Evolutionary conservation across 1,140 invertebrate genomes (phyloP), one percentile per base, ranked within the genome.

Genomic region (Lepidurus apus): DNA sequence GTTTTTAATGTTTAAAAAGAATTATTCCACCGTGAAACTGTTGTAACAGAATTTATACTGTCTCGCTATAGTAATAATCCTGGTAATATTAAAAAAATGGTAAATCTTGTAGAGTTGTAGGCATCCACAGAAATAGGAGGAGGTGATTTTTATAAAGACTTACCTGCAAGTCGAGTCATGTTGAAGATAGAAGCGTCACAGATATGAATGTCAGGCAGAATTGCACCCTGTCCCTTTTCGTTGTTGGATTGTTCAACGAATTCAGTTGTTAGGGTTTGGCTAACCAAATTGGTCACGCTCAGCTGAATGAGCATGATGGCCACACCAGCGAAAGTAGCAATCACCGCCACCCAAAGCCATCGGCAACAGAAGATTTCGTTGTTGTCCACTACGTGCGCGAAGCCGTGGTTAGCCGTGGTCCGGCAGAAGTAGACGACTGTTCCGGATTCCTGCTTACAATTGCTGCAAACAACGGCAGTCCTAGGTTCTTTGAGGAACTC

Each of bases 201-300:
- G 6, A 79, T 74, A 43, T 79, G 78, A 26, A 79, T 79, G 11
- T 74, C 74, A 7, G 78, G 78, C 21, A 79, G 43, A 45, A 45
- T 24, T 74, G 8, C 21, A 65, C 17, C 21, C 0, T 13, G 1
- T 9, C 53, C 53, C 34, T 34, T 21, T 7, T 17, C 53, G 6
- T 65, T 21, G 47, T 65, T 8, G 6, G 21, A 13, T 65, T 21
- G 53, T 8, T 65, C 53, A 5, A 65, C 17, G 13, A 65, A 65
- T 65, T 65, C 53, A 17, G 17, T 65, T 34, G 53, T 17, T 65
- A 13, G 21, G 53, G 17, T 65, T 65, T 13, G 8, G 21, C 13
- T 65, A n/a, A 17, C 17, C 7, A 65, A 65, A 21, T 17, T 65
- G 17, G 1, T 9, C 53, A 17, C 13, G 8, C 53, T 65, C 17